Percentiles rank a stretch among this genome's conserved stretches.
Evolutionary conservation across 2,888 invertebrate species (phyloP).

Genomic region (Cosmopolites sordidus): DNA sequence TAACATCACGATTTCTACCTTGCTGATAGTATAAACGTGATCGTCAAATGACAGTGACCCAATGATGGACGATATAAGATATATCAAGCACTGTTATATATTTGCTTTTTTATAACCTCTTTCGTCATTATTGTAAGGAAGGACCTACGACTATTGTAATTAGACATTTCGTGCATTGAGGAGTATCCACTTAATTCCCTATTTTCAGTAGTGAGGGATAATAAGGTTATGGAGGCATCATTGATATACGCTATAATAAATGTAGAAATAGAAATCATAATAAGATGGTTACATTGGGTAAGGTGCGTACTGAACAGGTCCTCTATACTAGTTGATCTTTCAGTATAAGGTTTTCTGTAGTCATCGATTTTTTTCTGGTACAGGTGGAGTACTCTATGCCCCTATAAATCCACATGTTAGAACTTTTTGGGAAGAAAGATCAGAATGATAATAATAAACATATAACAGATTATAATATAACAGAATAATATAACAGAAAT

Average conservation of each 20-base stretch:
- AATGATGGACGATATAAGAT: too few relatives aligned
- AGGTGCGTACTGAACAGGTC: conserved; percentile 12
- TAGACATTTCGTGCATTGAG: conserved; percentile 47
- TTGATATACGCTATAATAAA: conserved; percentile 41
- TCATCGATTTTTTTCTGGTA: conserved; percentile 13
- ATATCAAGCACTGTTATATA: too few relatives aligned
- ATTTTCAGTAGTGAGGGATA: conserved; percentile 34
- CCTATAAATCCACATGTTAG: conserved; percentile 26
- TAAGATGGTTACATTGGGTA: conserved; percentile 38
- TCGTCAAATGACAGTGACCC: too few relatives aligned
- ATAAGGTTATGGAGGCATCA: conserved; percentile 39
- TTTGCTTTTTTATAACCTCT: conserved; percentile 43
- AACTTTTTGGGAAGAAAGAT: conserved; percentile 17
- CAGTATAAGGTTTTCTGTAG: conserved; percentile 12
- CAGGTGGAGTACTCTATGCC: conserved; percentile 25
- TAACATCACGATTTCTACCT: too few relatives aligned
- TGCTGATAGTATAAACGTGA: too few relatives aligned
- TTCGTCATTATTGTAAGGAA: conserved; percentile 38
- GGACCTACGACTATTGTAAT: conserved; percentile 20
- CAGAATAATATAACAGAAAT: too few relatives aligned
- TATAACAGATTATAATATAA: too few relatives aligned
- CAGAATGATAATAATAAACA: too few relatives aligned
- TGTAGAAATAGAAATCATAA: conserved; percentile 44
- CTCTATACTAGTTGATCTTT: conserved; percentile 8
- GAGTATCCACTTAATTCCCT: conserved; percentile 47